Base-by-base conservation (phyloP, 2,797 vertebrate species). In the Iguana delicatissima region DNA sequence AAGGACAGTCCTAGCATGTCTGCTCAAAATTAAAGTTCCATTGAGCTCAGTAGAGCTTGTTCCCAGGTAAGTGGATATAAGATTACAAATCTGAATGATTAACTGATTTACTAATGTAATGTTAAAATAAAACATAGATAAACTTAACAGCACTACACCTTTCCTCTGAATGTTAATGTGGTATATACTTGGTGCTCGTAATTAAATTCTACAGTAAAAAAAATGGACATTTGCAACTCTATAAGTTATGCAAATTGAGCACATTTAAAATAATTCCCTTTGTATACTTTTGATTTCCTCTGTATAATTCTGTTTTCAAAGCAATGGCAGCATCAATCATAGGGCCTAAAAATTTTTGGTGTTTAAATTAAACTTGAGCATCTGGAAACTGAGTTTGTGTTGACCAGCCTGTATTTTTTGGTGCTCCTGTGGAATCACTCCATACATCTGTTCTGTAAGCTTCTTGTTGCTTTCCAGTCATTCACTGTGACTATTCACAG, bases 401-500 rank as follows among this genome's bases (percentile, higher is more conserved):
- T 52, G 6, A 35, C 22, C 7, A 52, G 52, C 29, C 18, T 73
- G 12, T 24, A 24, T 35, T 42, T 16, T 38, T 42, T 24, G 35
- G 9, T 50, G 7, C 57, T 81, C 22, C 32, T 22, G 26, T 85
- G 85, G 42, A 57, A 22, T 82, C n/a, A 73, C 26, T 32, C 12
- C 18, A 32, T 46, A 38, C n/a, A n/a, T 18, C 35, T 38, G 84
- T 52, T 55, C 14, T 95, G n/a, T 92, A 88, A 90, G 76, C 80
- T 90, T 91, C 89, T 72, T 1, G 89, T 29, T 84, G 72, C 69
- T 93, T 86, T 86, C 80, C 32, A 85, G 13, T 82, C 29, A 86
- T 76, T 87, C 35, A 89, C 80, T 42, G 64, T 57, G 1, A 64
- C 62, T 74, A 20, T 73, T 79, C 20, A 24, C 83, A 83, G 35